These are phyloP conservation scores for Antechinus stuartii DNA, from an alignment of 2,113 vertebrate species.

Conservation along the genomic window DNA sequence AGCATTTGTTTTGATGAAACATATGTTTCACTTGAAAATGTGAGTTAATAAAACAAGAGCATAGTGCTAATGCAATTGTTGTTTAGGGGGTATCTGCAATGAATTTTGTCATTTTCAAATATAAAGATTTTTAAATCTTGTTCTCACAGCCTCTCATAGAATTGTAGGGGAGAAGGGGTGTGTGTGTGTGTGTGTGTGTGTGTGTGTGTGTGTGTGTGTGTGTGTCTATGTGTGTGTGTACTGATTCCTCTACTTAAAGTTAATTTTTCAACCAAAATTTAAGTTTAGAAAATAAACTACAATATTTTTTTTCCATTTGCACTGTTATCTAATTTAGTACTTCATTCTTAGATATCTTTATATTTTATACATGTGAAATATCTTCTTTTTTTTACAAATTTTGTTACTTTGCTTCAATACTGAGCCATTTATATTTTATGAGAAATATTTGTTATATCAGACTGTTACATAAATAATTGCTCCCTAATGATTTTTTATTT, in stretches of 20 bases:
- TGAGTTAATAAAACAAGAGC: background rate
- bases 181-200: too few relatives aligned
- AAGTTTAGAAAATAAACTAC: background rate
- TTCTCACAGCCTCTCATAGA: too few relatives aligned
- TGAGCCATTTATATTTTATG: background rate
- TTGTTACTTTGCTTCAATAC: background rate
- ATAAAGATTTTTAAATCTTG: background rate
- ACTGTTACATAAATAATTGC: background rate
- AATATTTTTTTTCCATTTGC: background rate
- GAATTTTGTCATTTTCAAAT: background rate
- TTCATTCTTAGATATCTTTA: background rate
- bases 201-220: background rate
- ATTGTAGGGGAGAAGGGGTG: background rate
- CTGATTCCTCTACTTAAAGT: background rate
- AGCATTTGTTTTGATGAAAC: background rate
- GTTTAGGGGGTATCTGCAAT: background rate
- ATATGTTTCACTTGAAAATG: background rate
- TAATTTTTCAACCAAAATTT: background rate
- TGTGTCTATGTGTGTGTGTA: background rate
- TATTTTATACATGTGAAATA: background rate
- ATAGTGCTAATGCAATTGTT: background rate
- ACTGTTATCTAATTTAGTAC: background rate
- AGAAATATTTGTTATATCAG: background rate
- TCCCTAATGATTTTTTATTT: background rate
- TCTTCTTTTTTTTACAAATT: background rate